Base-by-base conservation (phyloP, 92 coral and sea anemone species). In the Hydrozoanthus gracilis region DNA sequence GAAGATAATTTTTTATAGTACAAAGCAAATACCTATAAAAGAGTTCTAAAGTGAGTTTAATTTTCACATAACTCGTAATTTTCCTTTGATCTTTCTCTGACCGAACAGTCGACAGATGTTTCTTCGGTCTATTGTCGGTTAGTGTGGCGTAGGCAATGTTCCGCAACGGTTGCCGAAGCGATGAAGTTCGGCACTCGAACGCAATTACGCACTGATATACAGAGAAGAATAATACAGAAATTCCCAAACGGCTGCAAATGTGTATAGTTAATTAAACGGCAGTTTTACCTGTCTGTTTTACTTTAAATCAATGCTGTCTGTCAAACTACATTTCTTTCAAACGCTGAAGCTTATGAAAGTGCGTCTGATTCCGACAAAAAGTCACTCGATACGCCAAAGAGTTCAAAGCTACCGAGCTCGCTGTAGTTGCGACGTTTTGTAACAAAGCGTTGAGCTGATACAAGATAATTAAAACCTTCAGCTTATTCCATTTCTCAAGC, bases 161-260 rank as follows among this genome's bases (percentile, higher is more conserved):
- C 39, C 39, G 39, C 39, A 17, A 20, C 20, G 58, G 79, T 74
- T 74, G 79, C 79, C 79, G 79, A 74, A 74, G 79, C 79, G 79
- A 74, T 74, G 79, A 8, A 67, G 45, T 3, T 45, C 35, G 72
- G 72, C 72, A 67, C 72, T 20, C 44, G 35, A 67, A 0, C 44
- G 44, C 18, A 67, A 67, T 67, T 67, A 65, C 35, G 72, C 72
- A 67, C 72, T 7, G 45, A 20, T 18, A 67, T 7, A 18, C 35
- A 7, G 46, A 15, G 72, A 64, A 67, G 7, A 18, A 20, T n/a
- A n/a, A 13, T 67, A 3, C 72, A 4, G 72, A 45, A 20, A 67
- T 12, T 64, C 39, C 8, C n/a, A 64, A 64, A 64, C 8, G 18
- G 69, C 69, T 10, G 18, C 69, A 17, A 64, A 9, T n/a, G 18